phyloP scores from a whole-genome alignment of 2,888 invertebrate genomes.

The Melieria crassipennis region DNA sequence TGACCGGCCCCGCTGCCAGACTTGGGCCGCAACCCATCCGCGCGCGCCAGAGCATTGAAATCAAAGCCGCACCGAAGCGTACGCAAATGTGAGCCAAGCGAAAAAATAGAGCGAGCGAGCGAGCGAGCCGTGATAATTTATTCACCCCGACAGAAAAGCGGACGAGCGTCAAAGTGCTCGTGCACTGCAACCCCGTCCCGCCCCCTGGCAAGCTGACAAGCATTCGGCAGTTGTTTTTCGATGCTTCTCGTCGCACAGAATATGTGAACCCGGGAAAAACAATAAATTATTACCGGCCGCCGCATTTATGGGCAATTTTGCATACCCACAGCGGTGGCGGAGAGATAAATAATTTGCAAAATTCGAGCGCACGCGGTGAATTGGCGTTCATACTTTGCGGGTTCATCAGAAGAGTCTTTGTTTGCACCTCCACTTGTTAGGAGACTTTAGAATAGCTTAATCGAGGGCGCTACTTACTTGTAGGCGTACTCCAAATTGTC shows the following conservation, averaged over 20 bases:
- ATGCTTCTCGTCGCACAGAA: neutral
- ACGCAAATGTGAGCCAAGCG: too few species aligned
- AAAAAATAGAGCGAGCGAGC: too few species aligned
- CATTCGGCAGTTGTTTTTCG: too few species aligned
- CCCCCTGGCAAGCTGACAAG: too few species aligned
- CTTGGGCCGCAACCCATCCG: slow-evolving; percentile 31
- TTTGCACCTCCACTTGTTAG: neutral
- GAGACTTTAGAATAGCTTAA: neutral
- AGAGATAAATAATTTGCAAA: neutral
- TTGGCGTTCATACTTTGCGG: slow-evolving; percentile 13
- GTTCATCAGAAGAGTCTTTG: neutral
- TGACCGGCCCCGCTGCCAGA: slow-evolving; percentile 15
- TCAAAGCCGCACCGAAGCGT: slow-evolving; percentile 13
- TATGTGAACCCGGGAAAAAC: slow-evolving; percentile 35
- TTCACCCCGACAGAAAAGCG: slow-evolving; percentile 27
- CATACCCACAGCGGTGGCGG: neutral
- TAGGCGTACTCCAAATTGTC: slow-evolving; percentile 97
- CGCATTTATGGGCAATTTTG: slow-evolving; percentile 32
- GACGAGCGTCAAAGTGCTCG: too few species aligned
- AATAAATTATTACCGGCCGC: slow-evolving; percentile 39
- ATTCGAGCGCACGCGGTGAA: slow-evolving; percentile 4
- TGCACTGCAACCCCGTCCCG: too few species aligned
- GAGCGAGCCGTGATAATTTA: slow-evolving; percentile 31
- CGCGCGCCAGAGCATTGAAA: slow-evolving; percentile 5
- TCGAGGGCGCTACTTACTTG: slow-evolving; percentile 73